These are phyloP conservation scores for Phainopepla nitens DNA, from an alignment of 2,113 vertebrate species.

Conservation along the genomic window DNA sequence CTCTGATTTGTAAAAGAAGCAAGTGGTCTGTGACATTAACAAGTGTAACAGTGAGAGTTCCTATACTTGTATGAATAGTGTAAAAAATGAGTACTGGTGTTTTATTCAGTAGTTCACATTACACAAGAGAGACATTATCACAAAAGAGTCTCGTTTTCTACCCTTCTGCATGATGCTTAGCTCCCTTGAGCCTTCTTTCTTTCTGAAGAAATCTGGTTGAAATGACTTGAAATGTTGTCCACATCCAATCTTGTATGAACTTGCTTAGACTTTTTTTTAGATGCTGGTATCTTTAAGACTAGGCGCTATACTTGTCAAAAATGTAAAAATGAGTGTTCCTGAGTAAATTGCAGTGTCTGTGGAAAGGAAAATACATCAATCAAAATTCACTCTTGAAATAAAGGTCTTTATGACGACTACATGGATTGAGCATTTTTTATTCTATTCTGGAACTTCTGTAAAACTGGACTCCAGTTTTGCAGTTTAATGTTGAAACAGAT, in stretches of 20 bases:
- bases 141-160: not conserved
- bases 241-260: not conserved
- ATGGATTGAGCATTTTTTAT: not conserved
- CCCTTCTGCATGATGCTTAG: not conserved
- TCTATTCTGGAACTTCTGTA: not conserved
- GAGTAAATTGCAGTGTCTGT: not conserved
- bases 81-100: not conserved
- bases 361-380: not conserved
- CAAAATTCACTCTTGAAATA: not conserved
- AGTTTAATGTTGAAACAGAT: not conserved
- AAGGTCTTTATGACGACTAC: not conserved
- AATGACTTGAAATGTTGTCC: not conserved
- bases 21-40: not conserved
- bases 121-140: not conserved
- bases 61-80: not conserved
- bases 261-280: not conserved
- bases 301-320: not conserved
- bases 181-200: not conserved
- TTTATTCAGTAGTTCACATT: not conserved
- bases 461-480: not conserved
- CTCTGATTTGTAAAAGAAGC: not conserved
- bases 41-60: fast-evolving
- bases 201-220: not conserved
- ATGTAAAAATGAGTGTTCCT: not conserved
- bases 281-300: not conserved